Percentiles rank a stretch among this genome's conserved stretches.
Conservation (phyloP, 2,888 invertebrate genomes). For the Anticlea derivata region DNA sequence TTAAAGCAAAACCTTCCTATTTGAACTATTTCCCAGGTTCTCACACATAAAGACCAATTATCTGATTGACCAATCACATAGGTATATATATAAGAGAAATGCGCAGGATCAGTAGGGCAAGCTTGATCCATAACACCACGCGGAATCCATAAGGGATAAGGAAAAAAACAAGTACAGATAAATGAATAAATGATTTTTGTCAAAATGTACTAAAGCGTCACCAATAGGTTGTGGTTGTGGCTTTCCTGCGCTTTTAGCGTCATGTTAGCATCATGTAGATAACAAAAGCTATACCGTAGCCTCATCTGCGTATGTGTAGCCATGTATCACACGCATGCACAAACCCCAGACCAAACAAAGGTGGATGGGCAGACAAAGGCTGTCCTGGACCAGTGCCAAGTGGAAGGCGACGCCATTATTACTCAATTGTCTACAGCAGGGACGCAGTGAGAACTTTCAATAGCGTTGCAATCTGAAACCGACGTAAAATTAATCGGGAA, state of each 20-base stretch:
- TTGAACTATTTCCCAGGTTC: too few relatives aligned
- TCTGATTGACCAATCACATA: too few relatives aligned
- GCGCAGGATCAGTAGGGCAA: too few relatives aligned
- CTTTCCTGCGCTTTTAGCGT: neutral
- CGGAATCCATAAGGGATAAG: too few relatives aligned
- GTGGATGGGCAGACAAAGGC: constrained; percentile 62
- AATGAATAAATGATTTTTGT: too few relatives aligned
- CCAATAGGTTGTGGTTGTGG: neutral
- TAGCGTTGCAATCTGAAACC: neutral
- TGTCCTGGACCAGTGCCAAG: constrained; percentile 63
- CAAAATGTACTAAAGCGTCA: too few relatives aligned
- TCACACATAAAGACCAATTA: too few relatives aligned
- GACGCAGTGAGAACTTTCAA: constrained; percentile 14
- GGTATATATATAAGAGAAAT: too few relatives aligned
- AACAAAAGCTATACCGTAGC: constrained; percentile 7
- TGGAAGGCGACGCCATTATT: constrained; percentile 42
- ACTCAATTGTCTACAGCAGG: constrained; percentile 33
- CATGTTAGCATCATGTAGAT: neutral
- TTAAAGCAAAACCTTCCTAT: constrained; percentile 3
- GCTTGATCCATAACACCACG: too few relatives aligned
- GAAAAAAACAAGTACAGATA: too few relatives aligned
- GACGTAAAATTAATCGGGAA: constrained; percentile 2
- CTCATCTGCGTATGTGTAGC: neutral
- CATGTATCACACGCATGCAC: constrained; percentile 28
- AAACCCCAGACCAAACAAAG: constrained; percentile 61